Evolutionary conservation across 2,113 vertebrate species (phyloP).

Genomic region (Oryzias celebensis): DNA sequence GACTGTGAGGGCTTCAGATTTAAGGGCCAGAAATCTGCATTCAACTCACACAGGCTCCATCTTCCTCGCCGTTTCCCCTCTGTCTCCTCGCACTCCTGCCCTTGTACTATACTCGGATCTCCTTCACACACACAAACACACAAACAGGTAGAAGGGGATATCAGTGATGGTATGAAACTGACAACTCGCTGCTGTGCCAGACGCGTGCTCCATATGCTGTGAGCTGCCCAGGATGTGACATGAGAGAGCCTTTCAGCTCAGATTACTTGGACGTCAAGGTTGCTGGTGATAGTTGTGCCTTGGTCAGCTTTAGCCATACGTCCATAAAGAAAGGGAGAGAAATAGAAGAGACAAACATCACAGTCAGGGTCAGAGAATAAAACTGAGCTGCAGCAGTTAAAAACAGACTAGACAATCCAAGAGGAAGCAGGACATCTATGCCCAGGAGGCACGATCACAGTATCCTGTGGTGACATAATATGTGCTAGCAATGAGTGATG

Average conservation of each 20-base stretch:
- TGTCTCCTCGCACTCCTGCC: constrained; percentile 19
- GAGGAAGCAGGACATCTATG: constrained; percentile 32
- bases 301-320: constrained; percentile 30
- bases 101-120: constrained; percentile 19
- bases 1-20: constrained; percentile 58
- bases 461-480: constrained; percentile 48
- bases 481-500: constrained; percentile 34
- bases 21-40: constrained; percentile 56
- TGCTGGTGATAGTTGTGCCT: constrained; percentile 39
- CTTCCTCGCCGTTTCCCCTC: constrained; percentile 9
- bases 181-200: constrained; percentile 74
- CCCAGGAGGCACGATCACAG: constrained; percentile 25
- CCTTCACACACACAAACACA: constrained; percentile 11
- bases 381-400: constrained; percentile 15
- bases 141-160: constrained; percentile 37
- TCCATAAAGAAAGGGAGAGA: background rate
- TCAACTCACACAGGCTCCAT: constrained; percentile 42
- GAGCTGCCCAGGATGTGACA: constrained; percentile 83
- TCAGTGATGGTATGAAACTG: constrained; percentile 39
- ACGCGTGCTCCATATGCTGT: constrained; percentile 81
- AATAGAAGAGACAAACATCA: background rate
- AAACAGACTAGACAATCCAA: constrained; percentile 40
- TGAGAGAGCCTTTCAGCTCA: constrained; percentile 21
- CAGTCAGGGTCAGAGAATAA: constrained; percentile 26
- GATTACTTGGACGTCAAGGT: constrained; percentile 31